These are phyloP conservation scores for Trinorchestia longiramus DNA, from an alignment of 1,140 invertebrate genomes.

Conservation along the genomic window DNA sequence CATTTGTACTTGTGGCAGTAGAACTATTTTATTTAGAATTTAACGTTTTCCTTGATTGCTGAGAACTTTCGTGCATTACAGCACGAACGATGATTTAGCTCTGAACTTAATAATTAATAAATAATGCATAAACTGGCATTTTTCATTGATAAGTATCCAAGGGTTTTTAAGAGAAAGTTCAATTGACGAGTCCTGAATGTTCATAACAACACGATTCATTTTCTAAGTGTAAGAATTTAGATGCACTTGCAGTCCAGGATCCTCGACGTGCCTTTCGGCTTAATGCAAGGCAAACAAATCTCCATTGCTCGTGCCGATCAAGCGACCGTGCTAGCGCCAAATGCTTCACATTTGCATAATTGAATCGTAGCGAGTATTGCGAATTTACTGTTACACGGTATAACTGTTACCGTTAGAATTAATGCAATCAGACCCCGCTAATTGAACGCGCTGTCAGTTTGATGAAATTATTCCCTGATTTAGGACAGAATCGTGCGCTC, in stretches of 20 bases:
- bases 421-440: slow-evolving; percentile 40
- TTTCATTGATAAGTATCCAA: no score
- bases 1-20: no score
- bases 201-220: not conserved
- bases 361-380: slow-evolving; percentile 34
- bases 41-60: no score
- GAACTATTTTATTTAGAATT: no score
- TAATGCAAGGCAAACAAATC: slow-evolving; percentile 51
- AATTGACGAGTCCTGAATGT: not conserved
- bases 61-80: no score
- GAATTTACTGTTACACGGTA: slow-evolving; percentile 28
- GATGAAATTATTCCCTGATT: slow-evolving; percentile 32
- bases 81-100: no score
- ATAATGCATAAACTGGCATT: not conserved
- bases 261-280: not conserved
- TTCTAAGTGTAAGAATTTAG: not conserved
- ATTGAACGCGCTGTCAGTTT: slow-evolving; percentile 34
- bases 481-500: not conserved
- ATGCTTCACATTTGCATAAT: slow-evolving; percentile 40
- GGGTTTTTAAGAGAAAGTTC: no score
- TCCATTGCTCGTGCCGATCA: slow-evolving; percentile 22
- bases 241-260: not conserved
- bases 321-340: slow-evolving; percentile 1
- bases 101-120: no score
- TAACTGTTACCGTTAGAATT: slow-evolving; percentile 18